Conservation (phyloP, 1,140 invertebrate species). For the Heliconius nattereri region DNA sequence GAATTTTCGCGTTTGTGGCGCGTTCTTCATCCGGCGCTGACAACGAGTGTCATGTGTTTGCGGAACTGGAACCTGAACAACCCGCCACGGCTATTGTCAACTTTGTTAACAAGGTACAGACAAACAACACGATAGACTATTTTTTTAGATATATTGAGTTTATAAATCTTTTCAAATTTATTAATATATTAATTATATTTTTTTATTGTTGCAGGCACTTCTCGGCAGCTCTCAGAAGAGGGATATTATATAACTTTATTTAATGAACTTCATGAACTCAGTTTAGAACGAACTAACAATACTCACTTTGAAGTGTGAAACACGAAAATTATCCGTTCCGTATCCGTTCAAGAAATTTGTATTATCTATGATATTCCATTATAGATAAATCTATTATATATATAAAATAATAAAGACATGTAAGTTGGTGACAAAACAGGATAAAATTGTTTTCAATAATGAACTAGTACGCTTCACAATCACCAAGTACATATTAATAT, state of each 20-base stretch:
- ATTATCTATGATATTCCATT: slow-evolving; percentile 37
- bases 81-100: slow-evolving; percentile 97
- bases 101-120: slow-evolving; percentile 94
- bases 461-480: slow-evolving; percentile 71
- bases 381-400: slow-evolving; percentile 27
- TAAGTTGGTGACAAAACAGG: slow-evolving; percentile 21
- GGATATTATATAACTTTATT: slow-evolving; percentile 65
- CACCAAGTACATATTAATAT: slow-evolving; percentile 74
- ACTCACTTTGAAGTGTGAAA: slow-evolving; percentile 37
- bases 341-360: slow-evolving; percentile 13
- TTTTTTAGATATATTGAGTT: background rate
- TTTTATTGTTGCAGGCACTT: slow-evolving; percentile 66
- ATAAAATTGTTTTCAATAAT: slow-evolving; percentile 56
- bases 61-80: slow-evolving; percentile 96
- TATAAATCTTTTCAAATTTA: too few species aligned
- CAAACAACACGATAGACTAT: background rate
- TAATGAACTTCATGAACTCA: background rate
- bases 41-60: slow-evolving; percentile 98
- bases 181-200: background rate
- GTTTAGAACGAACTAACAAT: slow-evolving; percentile 29
- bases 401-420: background rate
- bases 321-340: slow-evolving; percentile 23
- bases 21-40: slow-evolving; percentile 91
- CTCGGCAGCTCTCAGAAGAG: slow-evolving; percentile 71
- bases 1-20: slow-evolving; percentile 97